Evolutionary conservation across 2,113 vertebrate species (phyloP).

Genomic region (Vanacampus margaritifer): DNA sequence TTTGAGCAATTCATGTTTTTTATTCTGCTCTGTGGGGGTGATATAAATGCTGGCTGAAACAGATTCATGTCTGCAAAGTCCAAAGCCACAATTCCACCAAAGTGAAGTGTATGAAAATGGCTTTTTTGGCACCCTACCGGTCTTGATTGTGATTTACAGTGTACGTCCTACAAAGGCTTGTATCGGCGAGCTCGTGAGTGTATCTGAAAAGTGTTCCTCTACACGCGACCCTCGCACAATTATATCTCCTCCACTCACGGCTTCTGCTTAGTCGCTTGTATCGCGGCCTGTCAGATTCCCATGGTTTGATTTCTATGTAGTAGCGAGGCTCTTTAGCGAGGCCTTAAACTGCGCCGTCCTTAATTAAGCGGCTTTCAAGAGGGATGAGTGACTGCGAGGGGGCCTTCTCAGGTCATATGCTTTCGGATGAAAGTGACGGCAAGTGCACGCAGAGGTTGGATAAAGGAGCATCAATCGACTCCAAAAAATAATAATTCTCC

Average conservation of each 20-base stretch:
- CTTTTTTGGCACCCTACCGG: background rate
- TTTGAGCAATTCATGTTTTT: constrained; percentile 64
- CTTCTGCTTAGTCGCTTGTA: constrained; percentile 60
- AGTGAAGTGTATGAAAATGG: background rate
- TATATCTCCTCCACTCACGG: constrained; percentile 40
- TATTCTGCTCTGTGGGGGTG: constrained; percentile 51
- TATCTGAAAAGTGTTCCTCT: constrained; percentile 8
- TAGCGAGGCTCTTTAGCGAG: constrained; percentile 60
- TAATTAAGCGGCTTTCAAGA: constrained; percentile 69
- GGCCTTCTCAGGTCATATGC: constrained; percentile 63
- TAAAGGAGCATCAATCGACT: background rate
- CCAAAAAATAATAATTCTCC: too few relatives aligned
- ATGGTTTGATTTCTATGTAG: constrained; percentile 59
- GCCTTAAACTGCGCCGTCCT: constrained; percentile 56
- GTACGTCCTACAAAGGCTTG: background rate
- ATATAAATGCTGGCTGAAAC: constrained; percentile 41
- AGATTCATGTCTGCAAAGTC: background rate
- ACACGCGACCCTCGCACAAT: constrained; percentile 24
- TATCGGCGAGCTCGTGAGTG: background rate
- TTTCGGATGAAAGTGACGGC: constrained; percentile 36
- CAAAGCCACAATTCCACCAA: background rate
- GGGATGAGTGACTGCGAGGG: constrained; percentile 58
- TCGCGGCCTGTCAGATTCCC: constrained; percentile 59
- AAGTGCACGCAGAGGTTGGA: constrained; percentile 31
- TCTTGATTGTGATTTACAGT: background rate